These are phyloP conservation scores for Lampris incognitus DNA, from an alignment of 2,113 vertebrate genomes.

Conservation along the genomic window DNA sequence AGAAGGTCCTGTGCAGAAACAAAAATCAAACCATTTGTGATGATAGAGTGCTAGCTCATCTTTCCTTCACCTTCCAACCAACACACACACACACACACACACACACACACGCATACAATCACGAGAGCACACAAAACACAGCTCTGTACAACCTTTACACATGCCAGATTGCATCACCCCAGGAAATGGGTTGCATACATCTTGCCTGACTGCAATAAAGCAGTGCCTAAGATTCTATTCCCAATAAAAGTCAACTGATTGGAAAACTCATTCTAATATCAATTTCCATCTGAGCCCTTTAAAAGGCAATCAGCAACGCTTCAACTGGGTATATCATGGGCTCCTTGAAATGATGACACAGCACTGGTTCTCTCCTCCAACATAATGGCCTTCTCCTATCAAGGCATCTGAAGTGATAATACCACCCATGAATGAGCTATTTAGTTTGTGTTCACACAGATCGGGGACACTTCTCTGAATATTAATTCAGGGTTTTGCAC, in stretches of 20 bases:
- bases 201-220: conserved; percentile 83
- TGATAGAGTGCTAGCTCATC: conserved; percentile 62
- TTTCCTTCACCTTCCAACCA: conserved; percentile 6
- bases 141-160: conserved; percentile 41
- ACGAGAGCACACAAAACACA: conserved; percentile 34
- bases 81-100: conserved; percentile 28
- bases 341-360: conserved; percentile 86
- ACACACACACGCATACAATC: conserved; percentile 23
- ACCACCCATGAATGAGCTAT: conserved; percentile 83
- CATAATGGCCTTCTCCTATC: conserved; percentile 84
- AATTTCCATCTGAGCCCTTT: conserved; percentile 85
- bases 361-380: conserved; percentile 80
- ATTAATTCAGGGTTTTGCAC: conserved; percentile 79
- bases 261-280: conserved; percentile 86
- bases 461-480: conserved; percentile 80
- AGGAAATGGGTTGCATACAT: conserved; percentile 82
- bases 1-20: conserved; percentile 50
- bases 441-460: conserved; percentile 78
- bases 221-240: conserved; percentile 81
- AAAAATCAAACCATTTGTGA: conserved; percentile 70
- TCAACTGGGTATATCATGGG: conserved; percentile 83
- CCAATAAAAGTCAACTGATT: conserved; percentile 85
- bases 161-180: conserved; percentile 70
- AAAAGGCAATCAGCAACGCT: conserved; percentile 85
- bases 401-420: conserved; percentile 85